Base-by-base conservation (phyloP, 1,140 invertebrate genomes). In the Drosophila quadrilineata region DNA sequence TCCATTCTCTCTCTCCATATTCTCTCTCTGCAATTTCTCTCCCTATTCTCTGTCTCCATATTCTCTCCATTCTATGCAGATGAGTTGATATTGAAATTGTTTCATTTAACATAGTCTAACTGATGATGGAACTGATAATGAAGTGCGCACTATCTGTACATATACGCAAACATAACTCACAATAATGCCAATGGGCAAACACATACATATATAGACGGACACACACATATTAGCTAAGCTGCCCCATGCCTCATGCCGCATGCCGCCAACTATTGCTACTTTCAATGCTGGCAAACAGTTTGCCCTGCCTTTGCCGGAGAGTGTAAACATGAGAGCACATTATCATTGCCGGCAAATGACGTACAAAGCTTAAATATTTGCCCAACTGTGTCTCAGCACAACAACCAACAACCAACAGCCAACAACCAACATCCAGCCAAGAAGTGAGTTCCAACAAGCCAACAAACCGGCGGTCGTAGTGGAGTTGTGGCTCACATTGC, bases 291-390 rank as follows among this genome's bases (percentile, higher is more conserved):
- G 58, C 36, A 68, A 68, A 68, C 58, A 68, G 59, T 50, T 54
- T 56, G 58, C 49, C 65, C 46, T 62, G 65, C 50, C 65, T 68
- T 68, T 62, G 74, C 53, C 75, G n/a, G n/a, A 58, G 60, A 77
- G 75, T 71, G 77, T 70, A 84, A 82, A 82, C 77, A 82, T 70
- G 41, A 50, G n/a, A 65, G 74, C 77, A 72, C 79, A 84, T 84
- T 85, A 84, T 84, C 79, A 77, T 84, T 82, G 79, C 77, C 53
- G 60, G 79, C 77, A 84, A 84, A 84, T 84, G 77, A 85, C 77
- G 79, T 77, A 77, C 79, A 67, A 75, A 85, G 70, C 82, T 84
- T 84, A 84, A 84, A 84, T 84, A 84, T 84, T 84, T 84, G 66
- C 77, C 43, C 57, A 69, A 71, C 67, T 73, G 54, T 70, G 54